Conservation (phyloP, 2,888 invertebrate species). For the Plagiodera versicolora region DNA sequence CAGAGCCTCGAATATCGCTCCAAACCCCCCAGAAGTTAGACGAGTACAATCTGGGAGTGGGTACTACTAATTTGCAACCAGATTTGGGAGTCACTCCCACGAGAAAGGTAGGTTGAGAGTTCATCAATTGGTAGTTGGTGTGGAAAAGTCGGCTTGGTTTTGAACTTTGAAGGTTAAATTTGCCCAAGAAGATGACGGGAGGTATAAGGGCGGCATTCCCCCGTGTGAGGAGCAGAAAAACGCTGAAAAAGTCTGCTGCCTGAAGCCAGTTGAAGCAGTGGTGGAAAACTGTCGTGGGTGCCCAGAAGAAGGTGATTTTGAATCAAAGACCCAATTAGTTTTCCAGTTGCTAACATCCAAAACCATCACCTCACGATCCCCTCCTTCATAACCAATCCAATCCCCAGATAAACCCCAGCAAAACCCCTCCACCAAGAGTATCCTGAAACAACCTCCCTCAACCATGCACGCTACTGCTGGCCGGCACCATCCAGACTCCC, state of each 20-base stretch:
- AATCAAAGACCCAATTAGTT: background rate
- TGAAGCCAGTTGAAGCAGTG: background rate
- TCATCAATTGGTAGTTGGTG: too few relatives aligned
- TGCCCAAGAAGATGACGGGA: constrained; percentile 5
- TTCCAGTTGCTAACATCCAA: background rate
- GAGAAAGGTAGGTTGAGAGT: constrained; percentile 2
- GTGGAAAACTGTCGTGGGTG: background rate
- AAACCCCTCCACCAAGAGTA: background rate
- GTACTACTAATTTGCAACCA: constrained; percentile 36
- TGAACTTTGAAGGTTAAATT: too few relatives aligned
- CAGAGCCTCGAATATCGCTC: constrained; percentile 24
- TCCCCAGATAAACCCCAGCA: too few relatives aligned
- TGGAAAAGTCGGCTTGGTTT: too few relatives aligned
- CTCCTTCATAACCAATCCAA: too few relatives aligned
- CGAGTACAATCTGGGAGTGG: constrained; percentile 39
- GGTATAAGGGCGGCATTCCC: constrained; percentile 20
- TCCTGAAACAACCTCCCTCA: constrained; percentile 2
- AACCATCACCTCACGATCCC: background rate
- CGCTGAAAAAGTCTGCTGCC: background rate
- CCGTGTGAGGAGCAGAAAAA: constrained; percentile 9
- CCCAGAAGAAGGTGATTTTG: background rate
- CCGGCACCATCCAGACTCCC: constrained; percentile 25
- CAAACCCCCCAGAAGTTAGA: constrained; percentile 35
- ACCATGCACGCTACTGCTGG: constrained; percentile 32
- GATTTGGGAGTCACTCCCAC: constrained; percentile 38